phyloP scores from a whole-genome alignment of 2,113 vertebrate genomes.

The Vicugna pacos region DNA sequence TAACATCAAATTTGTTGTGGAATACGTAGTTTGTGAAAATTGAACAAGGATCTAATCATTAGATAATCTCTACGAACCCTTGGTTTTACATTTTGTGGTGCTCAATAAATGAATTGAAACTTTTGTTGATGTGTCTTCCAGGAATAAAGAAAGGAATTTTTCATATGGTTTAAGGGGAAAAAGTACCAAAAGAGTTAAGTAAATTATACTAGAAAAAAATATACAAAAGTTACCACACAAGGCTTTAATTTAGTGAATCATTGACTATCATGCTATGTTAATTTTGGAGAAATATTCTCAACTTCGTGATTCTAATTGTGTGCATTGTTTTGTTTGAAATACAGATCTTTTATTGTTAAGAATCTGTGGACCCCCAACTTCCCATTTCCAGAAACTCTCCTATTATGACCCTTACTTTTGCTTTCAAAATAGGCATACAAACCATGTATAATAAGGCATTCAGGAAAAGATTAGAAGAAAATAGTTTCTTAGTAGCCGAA shows the following conservation, averaged over 20 bases:
- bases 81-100: neutral
- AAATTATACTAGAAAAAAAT: neutral
- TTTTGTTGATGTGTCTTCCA: neutral
- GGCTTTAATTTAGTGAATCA: neutral
- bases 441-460: neutral
- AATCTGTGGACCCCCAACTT: neutral
- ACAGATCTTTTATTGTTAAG: neutral
- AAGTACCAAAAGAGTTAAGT: neutral
- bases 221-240: neutral
- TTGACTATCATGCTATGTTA: neutral
- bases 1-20: neutral
- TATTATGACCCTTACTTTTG: neutral
- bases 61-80: neutral
- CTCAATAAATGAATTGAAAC: neutral
- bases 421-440: neutral
- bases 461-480: neutral
- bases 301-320: neutral
- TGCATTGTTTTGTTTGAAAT: neutral
- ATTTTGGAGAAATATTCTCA: neutral
- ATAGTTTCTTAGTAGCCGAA: neutral
- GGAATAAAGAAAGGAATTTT: neutral
- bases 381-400: neutral
- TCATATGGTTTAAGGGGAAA: neutral
- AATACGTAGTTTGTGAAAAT: neutral
- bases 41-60: neutral